Conservation (phyloP, 2,113 vertebrate species). For the Notechis scutatus region DNA sequence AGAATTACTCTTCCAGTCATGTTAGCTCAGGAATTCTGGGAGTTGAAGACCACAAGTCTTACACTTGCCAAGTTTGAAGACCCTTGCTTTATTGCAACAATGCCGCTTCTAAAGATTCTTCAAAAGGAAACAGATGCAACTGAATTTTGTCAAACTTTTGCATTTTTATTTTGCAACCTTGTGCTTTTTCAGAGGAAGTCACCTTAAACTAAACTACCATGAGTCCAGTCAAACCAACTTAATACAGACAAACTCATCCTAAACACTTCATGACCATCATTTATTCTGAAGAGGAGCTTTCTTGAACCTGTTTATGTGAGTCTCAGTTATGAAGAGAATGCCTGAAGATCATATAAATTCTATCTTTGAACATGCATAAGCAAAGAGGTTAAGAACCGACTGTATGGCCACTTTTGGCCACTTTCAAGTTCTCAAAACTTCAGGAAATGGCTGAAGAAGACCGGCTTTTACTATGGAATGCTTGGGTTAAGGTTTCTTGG, state of each 20-base stretch:
- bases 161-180: not conserved
- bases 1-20: too few relatives aligned
- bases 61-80: too few relatives aligned
- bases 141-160: not conserved
- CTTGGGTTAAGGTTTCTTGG: not conserved
- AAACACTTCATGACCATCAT: not conserved
- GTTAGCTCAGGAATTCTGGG: too few relatives aligned
- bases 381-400: not conserved
- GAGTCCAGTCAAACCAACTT: not conserved
- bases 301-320: not conserved
- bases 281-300: not conserved
- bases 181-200: not conserved
- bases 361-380: not conserved
- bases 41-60: too few relatives aligned
- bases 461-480: not conserved
- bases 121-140: not conserved
- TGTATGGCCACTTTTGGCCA: not conserved
- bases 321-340: not conserved
- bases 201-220: not conserved
- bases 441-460: not conserved
- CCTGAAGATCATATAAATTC: not conserved
- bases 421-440: not conserved
- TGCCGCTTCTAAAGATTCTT: not conserved
- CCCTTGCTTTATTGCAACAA: not conserved
- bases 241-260: not conserved